Percentiles rank a stretch among this genome's conserved stretches.
These are phyloP conservation scores for Neogale vison DNA, from an alignment of 2,113 vertebrate species.

Conservation along the genomic window DNA sequence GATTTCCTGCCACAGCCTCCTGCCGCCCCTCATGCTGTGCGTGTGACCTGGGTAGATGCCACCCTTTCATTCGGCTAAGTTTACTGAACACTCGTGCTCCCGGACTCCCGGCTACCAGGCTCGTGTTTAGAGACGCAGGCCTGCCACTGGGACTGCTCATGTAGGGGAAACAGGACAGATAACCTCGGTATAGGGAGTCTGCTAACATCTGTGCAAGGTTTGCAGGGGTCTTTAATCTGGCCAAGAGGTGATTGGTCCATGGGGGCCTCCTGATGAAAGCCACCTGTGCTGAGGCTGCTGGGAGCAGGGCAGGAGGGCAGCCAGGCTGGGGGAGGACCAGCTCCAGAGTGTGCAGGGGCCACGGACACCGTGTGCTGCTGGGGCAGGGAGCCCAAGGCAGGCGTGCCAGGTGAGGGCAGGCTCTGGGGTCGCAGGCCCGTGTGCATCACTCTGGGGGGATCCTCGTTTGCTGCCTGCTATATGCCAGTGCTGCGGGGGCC, in stretches of 20 bases:
- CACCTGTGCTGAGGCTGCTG: not conserved
- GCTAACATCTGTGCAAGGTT: not conserved
- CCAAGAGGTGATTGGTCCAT: not conserved
- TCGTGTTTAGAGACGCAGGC: not conserved
- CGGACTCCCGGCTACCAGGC: accelerated
- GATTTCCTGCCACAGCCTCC: no score
- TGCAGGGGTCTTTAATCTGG: not conserved
- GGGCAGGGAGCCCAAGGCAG: no score
- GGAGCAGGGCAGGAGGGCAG: not conserved
- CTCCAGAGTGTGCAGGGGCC: accelerated
- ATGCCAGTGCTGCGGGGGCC: no score
- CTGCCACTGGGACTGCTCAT: accelerated
- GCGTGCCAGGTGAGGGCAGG: accelerated
- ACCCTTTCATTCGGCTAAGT: accelerated
- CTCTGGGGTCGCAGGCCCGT: not conserved
- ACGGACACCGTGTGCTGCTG: no score
- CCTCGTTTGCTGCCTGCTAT: not conserved
- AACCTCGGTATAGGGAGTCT: accelerated
- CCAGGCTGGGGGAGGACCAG: accelerated
- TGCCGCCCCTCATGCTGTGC: accelerated
- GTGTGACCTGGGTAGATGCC: not conserved
- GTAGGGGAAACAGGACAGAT: accelerated
- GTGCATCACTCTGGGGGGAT: not conserved
- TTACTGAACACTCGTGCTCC: accelerated
- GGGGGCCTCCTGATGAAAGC: not conserved